Conservation (phyloP, 2,113 vertebrate species). For the Saguinus midas region DNA sequence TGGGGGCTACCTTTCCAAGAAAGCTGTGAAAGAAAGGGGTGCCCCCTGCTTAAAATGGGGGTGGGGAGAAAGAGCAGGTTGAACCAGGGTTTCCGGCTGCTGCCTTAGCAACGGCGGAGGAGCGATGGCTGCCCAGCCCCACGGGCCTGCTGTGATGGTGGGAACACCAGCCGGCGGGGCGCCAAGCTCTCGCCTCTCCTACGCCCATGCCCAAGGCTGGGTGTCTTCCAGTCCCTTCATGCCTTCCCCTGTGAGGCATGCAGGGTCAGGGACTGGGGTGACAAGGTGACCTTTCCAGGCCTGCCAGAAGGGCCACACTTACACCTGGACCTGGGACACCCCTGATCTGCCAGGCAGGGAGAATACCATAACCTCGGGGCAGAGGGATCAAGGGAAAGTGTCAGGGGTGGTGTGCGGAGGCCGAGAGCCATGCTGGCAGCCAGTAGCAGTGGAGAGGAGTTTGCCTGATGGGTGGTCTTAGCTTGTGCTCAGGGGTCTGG, state of each 20-base stretch:
- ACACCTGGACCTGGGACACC: neutral
- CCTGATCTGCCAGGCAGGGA: neutral
- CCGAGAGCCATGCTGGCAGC: neutral
- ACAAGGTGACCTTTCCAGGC: neutral
- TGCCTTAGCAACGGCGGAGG: conserved; percentile 58
- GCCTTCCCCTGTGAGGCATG: neutral
- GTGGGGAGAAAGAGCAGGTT: conserved; percentile 45
- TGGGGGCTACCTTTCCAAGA: neutral
- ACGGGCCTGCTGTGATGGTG: neutral
- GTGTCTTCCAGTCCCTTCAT: neutral
- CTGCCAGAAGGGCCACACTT: neutral
- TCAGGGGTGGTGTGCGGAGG: neutral
- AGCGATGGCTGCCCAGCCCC: conserved; percentile 25
- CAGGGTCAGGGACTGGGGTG: neutral
- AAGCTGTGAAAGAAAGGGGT: neutral
- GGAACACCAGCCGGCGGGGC: conserved; percentile 4
- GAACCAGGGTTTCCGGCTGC: conserved; percentile 43
- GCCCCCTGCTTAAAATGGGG: neutral
- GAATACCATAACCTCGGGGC: neutral
- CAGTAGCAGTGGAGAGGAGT: neutral
- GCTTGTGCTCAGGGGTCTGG: neutral
- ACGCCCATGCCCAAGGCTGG: neutral
- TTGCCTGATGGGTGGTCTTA: neutral
- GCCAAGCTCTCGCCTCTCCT: neutral
- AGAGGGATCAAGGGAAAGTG: neutral